Percentiles rank a stretch among this genome's conserved stretches.
phyloP scores from a whole-genome alignment of 2,797 vertebrate species.

The Coluber constrictor region DNA sequence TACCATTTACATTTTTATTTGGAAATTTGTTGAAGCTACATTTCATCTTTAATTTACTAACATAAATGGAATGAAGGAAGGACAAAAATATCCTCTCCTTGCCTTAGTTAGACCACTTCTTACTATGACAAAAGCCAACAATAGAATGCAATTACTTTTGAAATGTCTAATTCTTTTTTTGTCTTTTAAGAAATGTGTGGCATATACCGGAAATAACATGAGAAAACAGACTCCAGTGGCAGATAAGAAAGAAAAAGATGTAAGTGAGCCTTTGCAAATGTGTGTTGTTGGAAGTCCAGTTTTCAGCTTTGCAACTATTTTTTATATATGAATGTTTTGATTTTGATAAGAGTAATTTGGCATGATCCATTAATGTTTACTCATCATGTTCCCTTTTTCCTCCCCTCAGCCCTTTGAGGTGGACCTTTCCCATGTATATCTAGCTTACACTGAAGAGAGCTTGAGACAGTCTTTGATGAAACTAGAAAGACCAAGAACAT shows the following conservation, averaged over 20 bases:
- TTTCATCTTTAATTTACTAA: not conserved
- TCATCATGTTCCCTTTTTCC: constrained; percentile 19
- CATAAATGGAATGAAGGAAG: not conserved
- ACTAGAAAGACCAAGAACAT: constrained; percentile 90
- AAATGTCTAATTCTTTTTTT: not conserved
- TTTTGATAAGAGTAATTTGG: not conserved
- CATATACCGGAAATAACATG: constrained; percentile 99
- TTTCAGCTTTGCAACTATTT: not conserved
- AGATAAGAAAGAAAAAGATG: constrained; percentile 98
- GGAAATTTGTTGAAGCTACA: not conserved
- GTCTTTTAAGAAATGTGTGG: constrained; percentile 91
- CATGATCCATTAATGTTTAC: not conserved
- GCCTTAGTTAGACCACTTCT: not conserved
- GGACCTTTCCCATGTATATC: constrained; percentile 93
- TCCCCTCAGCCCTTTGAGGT: constrained; percentile 89
- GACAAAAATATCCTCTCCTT: not conserved
- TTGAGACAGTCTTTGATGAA: constrained; percentile 95
- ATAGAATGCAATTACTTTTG: not conserved
- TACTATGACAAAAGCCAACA: not conserved
- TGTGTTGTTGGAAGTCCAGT: not conserved
- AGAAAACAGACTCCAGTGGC: constrained; percentile 93
- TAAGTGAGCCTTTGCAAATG: constrained; percentile 67
- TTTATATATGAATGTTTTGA: not conserved
- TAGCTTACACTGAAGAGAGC: constrained; percentile 97
- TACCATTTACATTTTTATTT: not conserved